Evolutionary conservation across 2,888 invertebrate genomes (phyloP), one percentile per base, ranked within the genome.

Genomic region (Papilio gigon): DNA sequence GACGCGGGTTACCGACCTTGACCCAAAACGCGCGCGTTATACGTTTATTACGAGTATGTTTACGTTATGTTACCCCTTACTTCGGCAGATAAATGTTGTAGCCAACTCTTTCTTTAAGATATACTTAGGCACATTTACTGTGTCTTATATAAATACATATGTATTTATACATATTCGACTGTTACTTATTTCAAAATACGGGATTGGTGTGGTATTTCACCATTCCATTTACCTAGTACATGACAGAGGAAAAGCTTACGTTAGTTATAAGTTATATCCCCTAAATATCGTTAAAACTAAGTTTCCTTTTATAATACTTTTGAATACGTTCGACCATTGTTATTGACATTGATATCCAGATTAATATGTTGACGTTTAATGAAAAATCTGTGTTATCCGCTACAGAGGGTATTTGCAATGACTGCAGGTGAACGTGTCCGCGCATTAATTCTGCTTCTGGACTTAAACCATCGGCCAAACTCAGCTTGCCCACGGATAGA

Each of bases 1-100:
- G 60, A 60, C 66, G 60, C 66, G 50, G 66, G 66, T 60, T 47
- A 50, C 35, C 66, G 59, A 66, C 66, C 66, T 60, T 66, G 66
- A 66, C 66, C 66, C n/a, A 27, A 25, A 60, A 60, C 25, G 40
- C 25, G 40, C 17, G 59, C 12, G 37, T 42, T 64, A 64, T 14
- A 44, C 27, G 65, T 66, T 60, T 22, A 66, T 56, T 56, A 56
- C 59, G 35, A 66, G 8, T 56, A 56, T 40, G 37, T 42, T 63
- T 22, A 53, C 33, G 65, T 65, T 30, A 59, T 22, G 65, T 65
- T 58, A 30, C 25, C 25, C 65, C 22, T 22, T 53, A 11, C 53
- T 25, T 56, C 25, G 30, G 56, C 40, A 64, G 27, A 17, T 65
- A 40, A 27, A 58, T 42, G 40, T 25, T n/a, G 27, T 37, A 40